Evolutionary conservation across 1,140 invertebrate genomes (phyloP).

Genomic region (Bombus picipes): DNA sequence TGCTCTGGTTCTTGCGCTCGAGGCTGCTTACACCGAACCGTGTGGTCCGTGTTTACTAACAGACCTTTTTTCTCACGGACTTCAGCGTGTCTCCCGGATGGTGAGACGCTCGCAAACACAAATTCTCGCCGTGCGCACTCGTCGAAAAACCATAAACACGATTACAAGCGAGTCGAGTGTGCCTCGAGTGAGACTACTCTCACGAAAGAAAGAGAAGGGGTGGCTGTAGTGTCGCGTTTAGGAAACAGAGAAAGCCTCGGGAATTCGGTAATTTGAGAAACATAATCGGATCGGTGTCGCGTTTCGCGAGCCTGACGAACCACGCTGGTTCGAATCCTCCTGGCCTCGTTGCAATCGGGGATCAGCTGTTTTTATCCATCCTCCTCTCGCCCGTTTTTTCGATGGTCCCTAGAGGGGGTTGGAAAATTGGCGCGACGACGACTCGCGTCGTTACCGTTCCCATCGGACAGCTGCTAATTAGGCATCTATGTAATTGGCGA

Average conservation of each 20-base stretch:
- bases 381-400: not conserved
- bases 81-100: constrained; percentile 3
- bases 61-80: constrained; percentile 63
- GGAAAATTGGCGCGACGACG: constrained; percentile 27
- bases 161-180: not conserved
- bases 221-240: not conserved
- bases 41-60: constrained; percentile 55
- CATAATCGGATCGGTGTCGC: constrained; percentile 79
- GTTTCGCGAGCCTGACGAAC: constrained; percentile 73
- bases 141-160: constrained; percentile 62
- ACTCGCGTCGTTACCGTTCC: constrained; percentile 18
- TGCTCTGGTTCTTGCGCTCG: constrained; percentile 16
- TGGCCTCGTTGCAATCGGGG: constrained; percentile 40
- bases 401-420: not conserved
- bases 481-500: not conserved
- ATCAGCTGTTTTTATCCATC: constrained; percentile 48
- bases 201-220: not conserved
- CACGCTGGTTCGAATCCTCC: constrained; percentile 47
- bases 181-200: not conserved
- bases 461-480: constrained; percentile 12
- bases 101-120: constrained; percentile 18
- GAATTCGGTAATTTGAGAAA: constrained; percentile 77
- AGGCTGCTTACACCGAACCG: constrained; percentile 24
- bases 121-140: not conserved
- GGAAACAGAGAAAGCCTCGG: constrained; percentile 39